Base-by-base conservation (phyloP, 2,888 invertebrate genomes). In the Habrosyne pyritoides region DNA sequence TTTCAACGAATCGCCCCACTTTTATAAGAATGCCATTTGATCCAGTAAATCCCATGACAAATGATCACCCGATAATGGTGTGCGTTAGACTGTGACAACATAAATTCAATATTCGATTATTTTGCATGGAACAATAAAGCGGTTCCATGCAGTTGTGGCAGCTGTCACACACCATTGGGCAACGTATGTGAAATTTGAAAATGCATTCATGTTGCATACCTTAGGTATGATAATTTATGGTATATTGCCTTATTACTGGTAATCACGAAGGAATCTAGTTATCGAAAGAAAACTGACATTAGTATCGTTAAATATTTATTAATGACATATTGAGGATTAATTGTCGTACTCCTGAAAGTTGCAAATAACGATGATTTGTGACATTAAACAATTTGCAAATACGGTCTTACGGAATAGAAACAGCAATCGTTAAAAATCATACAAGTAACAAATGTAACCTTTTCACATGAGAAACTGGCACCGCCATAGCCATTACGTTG, bases 81-180 rank as follows among this genome's bases (percentile, higher is more conserved):
- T 71, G 76, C 74, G 67, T 79, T 79, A 75, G 77, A 77, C 75
- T 76, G 80, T 81, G 79, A 79, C 81, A 71, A 71, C 74, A 81
- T 77, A 76, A 77, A 84, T 83, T 83, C 72, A 72, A 81, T 79
- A 82, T 79, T 70, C 67, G 61, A 73, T 76, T 66, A 64, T 63
- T 78, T 78, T 75, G 73, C 77, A 67, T 60, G 64, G 61, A 70
- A 83, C 82, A 83, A 83, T 77, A 72, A 71, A 67, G 60, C n/a
- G n/a, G 67, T 53, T 63, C 53, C 52, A 63, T 70, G 73, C 68
- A 68, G 73, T 63, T 68, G 68, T 71, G 66, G 71, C 79, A 80
- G 79, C 74, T 77, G 81, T 64, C 58, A 73, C 62, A 73, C 69
- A 67, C 64, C 63, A 56, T 21, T 68, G 65, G 54, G 42, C 60